A percentile compares a stretch with the other conserved stretches of the same genome.
These are phyloP conservation scores for Stegodyphus mimosarum DNA, from an alignment of 1,140 invertebrate species.

Conservation along the genomic window DNA sequence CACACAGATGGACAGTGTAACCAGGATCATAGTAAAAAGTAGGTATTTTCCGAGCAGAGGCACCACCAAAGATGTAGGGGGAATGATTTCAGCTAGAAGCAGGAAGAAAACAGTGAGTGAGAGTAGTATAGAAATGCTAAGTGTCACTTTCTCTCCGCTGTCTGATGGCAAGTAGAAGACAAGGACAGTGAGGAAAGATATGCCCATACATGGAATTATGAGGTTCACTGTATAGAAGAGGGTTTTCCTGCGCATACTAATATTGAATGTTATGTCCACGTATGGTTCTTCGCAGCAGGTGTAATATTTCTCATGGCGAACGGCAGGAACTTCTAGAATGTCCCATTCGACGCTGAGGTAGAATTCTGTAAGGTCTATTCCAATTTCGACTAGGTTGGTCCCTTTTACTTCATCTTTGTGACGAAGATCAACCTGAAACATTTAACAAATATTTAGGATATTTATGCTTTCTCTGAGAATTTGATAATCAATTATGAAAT, in stretches of 20 bases:
- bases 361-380: conserved; percentile 90
- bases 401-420: conserved; percentile 82
- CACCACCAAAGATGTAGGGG: conserved; percentile 95
- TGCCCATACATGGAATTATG: conserved; percentile 95
- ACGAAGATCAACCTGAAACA: conserved; percentile 82
- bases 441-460: too few relatives aligned
- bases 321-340: conserved; percentile 91
- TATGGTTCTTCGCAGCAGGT: conserved; percentile 79
- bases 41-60: conserved; percentile 98
- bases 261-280: conserved; percentile 95
- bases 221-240: conserved; percentile 97
- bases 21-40: conserved; percentile 98
- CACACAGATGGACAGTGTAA: conserved; percentile 94
- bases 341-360: conserved; percentile 98
- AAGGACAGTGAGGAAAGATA: conserved; percentile 95
- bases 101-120: conserved; percentile 99
- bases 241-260: conserved; percentile 94
- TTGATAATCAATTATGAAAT: too few relatives aligned
- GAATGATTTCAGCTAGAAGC: conserved; percentile 97
- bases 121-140: conserved; percentile 85
- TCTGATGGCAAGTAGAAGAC: conserved; percentile 99
- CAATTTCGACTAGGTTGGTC: conserved; percentile 60
- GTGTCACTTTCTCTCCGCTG: conserved; percentile 90
- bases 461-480: too few relatives aligned
- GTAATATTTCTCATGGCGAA: conserved; percentile 80